Base-by-base conservation (phyloP, 2,888 invertebrate species). In the Miltochrista miniata region DNA sequence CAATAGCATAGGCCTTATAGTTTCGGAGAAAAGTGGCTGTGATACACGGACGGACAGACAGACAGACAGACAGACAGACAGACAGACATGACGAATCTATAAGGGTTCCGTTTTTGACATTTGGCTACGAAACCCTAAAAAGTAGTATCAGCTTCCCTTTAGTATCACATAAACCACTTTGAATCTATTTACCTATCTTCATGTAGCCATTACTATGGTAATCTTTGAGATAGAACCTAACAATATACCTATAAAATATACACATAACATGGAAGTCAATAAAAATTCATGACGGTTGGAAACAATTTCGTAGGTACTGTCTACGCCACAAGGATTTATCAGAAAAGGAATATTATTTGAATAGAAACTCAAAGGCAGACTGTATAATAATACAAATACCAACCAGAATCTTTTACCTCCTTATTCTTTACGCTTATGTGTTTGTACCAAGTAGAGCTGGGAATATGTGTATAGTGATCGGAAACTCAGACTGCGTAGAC, bases 171-270 rank as follows among this genome's bases (percentile, higher is more conserved):
- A 41, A 41, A 30, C 40, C 46, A 51, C 42, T 29, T 45, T 40
- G 34, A 33, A 41, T 4, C 18, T 40, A 50, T 48, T 61, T 61
- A 52, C 39, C 13, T 39, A 39, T 47, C n/a, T 8, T 31, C 13
- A 42, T 53, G 43, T 55, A 49, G 67, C 49, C 67, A 63, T 67
- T 67, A 44, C 44, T 29, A 50, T 63, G 51, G 59, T 59, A 59
- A 63, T 59, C 56, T 59, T 42, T 11, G 48, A 52, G 56, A 59
- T 67, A 58, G 58, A 49, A 31, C 30, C n/a, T 18, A 33, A 39
- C 40, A 51, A 45, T 53, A 47, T 39, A 42, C 14, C 18, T 5
- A 24, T 5, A 24, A 24, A 13, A 54, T 9, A 13, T 36, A 36
- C 15, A 43, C 18, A 36, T 11, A 48, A 39, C 53, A 41, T 57